Percentiles rank a stretch among this genome's conserved stretches.
phyloP scores from a whole-genome alignment of 2,888 invertebrate species.

The Tipula helvola region DNA sequence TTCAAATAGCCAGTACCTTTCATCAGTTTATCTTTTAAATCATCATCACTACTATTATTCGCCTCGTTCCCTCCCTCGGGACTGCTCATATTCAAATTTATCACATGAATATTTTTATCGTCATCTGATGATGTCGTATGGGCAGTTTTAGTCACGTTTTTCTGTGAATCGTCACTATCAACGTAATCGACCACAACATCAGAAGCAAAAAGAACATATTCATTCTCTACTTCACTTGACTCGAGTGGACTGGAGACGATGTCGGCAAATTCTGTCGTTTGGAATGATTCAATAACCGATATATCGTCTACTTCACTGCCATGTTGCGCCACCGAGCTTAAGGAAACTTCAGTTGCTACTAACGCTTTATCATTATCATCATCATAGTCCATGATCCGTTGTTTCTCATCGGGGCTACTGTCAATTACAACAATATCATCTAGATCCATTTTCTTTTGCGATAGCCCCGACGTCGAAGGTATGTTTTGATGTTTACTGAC shows the following conservation, averaged over 20 bases:
- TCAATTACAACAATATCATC: slow-evolving; percentile 24
- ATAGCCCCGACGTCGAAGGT: slow-evolving; percentile 16
- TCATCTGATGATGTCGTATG: slow-evolving; percentile 14
- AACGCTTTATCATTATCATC: slow-evolving; percentile 45
- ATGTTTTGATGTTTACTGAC: slow-evolving; percentile 23
- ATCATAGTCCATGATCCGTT: slow-evolving; percentile 42
- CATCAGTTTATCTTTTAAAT: slow-evolving; percentile 23
- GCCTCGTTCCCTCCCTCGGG: slow-evolving; percentile 15
- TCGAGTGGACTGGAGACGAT: slow-evolving; percentile 49
- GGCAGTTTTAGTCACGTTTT: slow-evolving; percentile 11
- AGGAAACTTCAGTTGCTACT: slow-evolving; percentile 43
- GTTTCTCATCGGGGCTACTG: slow-evolving; percentile 36
- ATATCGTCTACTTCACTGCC: slow-evolving; percentile 45
- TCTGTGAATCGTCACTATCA: slow-evolving; percentile 41
- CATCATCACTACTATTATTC: slow-evolving; percentile 29
- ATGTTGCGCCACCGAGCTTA: slow-evolving; percentile 43
- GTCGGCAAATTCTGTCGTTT: slow-evolving; percentile 41
- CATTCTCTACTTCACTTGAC: slow-evolving; percentile 42
- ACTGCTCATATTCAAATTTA: slow-evolving; percentile 15
- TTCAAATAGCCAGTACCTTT: slow-evolving; percentile 15
- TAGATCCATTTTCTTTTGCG: slow-evolving; percentile 22
- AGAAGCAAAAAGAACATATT: slow-evolving; percentile 49
- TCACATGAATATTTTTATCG: slow-evolving; percentile 16
- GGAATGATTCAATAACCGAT: slow-evolving; percentile 41
- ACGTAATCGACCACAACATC: slow-evolving; percentile 47